These are phyloP conservation scores for Latrodectus hesperus DNA, from an alignment of 2,888 invertebrate species.

Conservation along the genomic window DNA sequence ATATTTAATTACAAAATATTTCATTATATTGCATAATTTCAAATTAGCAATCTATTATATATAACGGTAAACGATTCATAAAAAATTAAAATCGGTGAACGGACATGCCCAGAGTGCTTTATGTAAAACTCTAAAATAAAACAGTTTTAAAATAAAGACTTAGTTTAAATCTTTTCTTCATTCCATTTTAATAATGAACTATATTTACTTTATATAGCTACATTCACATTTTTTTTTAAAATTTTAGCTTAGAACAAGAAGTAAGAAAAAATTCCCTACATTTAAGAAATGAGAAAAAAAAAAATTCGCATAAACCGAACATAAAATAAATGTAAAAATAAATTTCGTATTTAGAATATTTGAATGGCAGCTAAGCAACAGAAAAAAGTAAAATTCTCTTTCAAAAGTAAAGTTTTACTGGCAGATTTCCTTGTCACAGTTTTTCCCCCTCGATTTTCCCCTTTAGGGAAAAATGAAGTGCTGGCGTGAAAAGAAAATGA, in stretches of 20 bases:
- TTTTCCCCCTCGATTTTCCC: neutral
- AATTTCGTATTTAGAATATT: constrained; percentile 5
- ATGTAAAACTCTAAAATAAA: no score
- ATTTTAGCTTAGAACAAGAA: neutral
- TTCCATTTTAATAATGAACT: no score
- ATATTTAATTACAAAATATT: no score
- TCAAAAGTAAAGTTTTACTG: constrained; percentile 22
- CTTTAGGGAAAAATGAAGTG: constrained; percentile 7
- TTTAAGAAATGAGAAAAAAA: neutral
- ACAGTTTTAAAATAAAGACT: no score
- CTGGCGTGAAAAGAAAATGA: neutral
- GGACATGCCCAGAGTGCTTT: no score
- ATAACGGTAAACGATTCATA: no score
- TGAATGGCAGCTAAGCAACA: constrained; percentile 23
- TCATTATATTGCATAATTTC: no score
- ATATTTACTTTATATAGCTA: neutral
- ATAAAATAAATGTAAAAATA: neutral
- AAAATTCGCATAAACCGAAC: neutral
- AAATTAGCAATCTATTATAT: no score
- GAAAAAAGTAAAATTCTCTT: neutral
- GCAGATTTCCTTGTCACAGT: constrained; percentile 23
- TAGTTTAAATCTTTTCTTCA: no score
- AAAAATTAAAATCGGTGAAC: no score
- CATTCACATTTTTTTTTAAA: neutral
- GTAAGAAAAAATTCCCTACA: neutral